Percentiles rank a stretch among this genome's conserved stretches.
phyloP scores from a whole-genome alignment of 2,888 invertebrate species.

The Scaptomyza caliginosa region DNA sequence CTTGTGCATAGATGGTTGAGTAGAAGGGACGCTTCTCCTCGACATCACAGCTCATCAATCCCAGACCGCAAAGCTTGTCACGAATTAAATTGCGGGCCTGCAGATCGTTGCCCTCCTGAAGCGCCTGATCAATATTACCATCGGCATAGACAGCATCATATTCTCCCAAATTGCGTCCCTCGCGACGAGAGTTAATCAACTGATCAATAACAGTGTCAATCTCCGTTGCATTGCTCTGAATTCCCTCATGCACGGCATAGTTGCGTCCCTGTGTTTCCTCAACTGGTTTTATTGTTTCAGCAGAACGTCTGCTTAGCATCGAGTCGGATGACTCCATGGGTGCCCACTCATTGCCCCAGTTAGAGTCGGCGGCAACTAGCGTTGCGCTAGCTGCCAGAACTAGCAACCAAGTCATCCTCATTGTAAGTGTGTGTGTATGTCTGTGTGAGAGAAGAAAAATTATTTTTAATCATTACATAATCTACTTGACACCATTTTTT shows the following conservation, averaged over 20 bases:
- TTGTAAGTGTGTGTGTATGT: conserved; percentile 41
- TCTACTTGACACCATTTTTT: conserved; percentile 65
- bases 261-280: conserved; percentile 77
- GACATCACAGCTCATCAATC: conserved; percentile 90
- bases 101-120: conserved; percentile 91
- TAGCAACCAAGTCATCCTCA: conserved; percentile 64
- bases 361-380: conserved; percentile 51
- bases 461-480: conserved; percentile 47
- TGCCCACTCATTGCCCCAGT: conserved; percentile 76
- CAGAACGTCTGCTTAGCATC: conserved; percentile 71
- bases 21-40: conserved; percentile 91
- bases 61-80: conserved; percentile 92
- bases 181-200: conserved; percentile 88
- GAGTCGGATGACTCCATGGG: conserved; percentile 68
- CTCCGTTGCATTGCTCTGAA: conserved; percentile 82
- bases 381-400: conserved; percentile 58
- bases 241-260: conserved; percentile 80
- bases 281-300: conserved; percentile 49
- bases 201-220: conserved; percentile 88
- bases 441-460: conserved; percentile 12
- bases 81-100: conserved; percentile 93
- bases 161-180: conserved; percentile 90
- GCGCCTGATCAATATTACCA: conserved; percentile 91
- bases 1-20: conserved; percentile 93
- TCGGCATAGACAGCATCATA: conserved; percentile 92